These are phyloP conservation scores for Camponotus floridanus DNA, from an alignment of 1,140 invertebrate genomes.

Conservation along the genomic window DNA sequence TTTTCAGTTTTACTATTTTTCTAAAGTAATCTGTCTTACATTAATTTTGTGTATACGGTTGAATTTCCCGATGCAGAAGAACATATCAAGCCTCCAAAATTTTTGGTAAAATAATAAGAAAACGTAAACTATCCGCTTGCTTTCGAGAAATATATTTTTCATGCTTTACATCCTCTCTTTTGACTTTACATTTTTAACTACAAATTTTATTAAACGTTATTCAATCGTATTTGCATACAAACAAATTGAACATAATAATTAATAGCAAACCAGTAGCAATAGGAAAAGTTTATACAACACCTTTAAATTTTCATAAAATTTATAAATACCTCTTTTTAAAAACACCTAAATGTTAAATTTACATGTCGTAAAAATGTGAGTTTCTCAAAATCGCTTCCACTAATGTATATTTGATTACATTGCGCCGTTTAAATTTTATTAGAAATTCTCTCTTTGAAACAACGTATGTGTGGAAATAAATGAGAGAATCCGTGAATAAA, in stretches of 20 bases:
- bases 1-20: not conserved
- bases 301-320: conserved; percentile 26
- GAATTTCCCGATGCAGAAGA: not conserved
- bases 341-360: not conserved
- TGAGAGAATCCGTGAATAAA: not conserved
- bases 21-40: not conserved
- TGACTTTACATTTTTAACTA: not conserved
- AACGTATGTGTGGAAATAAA: not conserved
- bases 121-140: not conserved
- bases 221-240: conserved; percentile 3
- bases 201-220: not conserved
- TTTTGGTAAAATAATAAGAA: not conserved
- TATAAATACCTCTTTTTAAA: conserved; percentile 19
- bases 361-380: not conserved
- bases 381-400: not conserved
- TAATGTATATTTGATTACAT: conserved; percentile 17
- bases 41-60: not conserved
- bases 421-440: not conserved
- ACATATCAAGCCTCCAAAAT: conserved; percentile 8
- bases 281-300: conserved; percentile 17
- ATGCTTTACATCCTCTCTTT: not conserved
- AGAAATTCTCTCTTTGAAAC: not conserved
- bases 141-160: not conserved
- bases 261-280: conserved; percentile 22
- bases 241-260: not conserved